Conservation (phyloP, 1,140 invertebrate genomes). For the Daktulosphaira vitifoliae region DNA sequence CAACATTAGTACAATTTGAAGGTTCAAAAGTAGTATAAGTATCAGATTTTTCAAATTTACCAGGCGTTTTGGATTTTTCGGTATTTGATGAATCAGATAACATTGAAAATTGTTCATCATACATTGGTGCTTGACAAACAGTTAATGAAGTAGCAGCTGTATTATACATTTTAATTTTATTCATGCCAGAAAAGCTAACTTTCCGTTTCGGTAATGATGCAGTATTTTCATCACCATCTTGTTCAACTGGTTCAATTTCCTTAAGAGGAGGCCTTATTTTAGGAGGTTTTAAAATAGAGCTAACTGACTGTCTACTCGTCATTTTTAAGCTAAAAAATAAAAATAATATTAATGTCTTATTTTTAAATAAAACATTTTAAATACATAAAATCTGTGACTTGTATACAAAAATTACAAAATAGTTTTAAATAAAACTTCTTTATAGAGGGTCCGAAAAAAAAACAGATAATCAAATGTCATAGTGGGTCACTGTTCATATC, state of each 20-base stretch:
- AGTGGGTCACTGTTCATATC: too few relatives aligned
- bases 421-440: too few relatives aligned
- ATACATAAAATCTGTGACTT: slow-evolving; percentile 17
- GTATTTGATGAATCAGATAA: slow-evolving; percentile 15
- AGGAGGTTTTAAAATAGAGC: slow-evolving; percentile 10
- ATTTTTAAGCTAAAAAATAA: not conserved
- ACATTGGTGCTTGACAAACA: slow-evolving; percentile 2
- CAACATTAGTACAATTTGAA: slow-evolving; percentile 1
- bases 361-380: slow-evolving; percentile 11
- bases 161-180: slow-evolving; percentile 29
- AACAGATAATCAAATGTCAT: too few relatives aligned
- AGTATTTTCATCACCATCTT: slow-evolving; percentile 27
- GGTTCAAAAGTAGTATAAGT: not conserved
- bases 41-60: slow-evolving; percentile 15
- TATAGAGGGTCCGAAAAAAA: too few relatives aligned
- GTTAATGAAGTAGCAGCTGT: slow-evolving; percentile 7
- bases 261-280: slow-evolving; percentile 9
- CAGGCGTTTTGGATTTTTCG: slow-evolving; percentile 2
- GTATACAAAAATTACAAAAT: not conserved
- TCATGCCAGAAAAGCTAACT: slow-evolving; percentile 17
- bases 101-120: slow-evolving; percentile 20
- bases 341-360: not conserved
- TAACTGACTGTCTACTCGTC: slow-evolving; percentile 16
- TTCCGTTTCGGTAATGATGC: slow-evolving; percentile 1
- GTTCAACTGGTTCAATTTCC: slow-evolving; percentile 11